These are phyloP conservation scores for Temnothorax rugatulus DNA, from an alignment of 2,888 invertebrate genomes.

Conservation along the genomic window DNA sequence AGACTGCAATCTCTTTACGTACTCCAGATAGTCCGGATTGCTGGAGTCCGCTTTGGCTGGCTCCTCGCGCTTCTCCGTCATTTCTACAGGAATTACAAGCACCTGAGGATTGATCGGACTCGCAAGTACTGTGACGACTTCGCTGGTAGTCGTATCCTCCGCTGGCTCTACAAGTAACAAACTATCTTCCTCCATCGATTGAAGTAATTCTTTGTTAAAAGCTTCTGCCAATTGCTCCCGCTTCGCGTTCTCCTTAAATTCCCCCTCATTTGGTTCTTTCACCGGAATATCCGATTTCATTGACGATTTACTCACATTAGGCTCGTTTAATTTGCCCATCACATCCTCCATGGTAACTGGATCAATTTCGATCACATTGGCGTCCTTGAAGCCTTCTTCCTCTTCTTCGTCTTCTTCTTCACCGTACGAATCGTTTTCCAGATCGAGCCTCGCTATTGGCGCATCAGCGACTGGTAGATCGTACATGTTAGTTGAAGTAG, in stretches of 20 bases:
- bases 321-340: conserved; percentile 75
- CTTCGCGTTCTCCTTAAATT: conserved; percentile 62
- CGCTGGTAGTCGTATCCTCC: conserved; percentile 88
- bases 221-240: conserved; percentile 86
- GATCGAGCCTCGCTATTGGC: conserved; percentile 82
- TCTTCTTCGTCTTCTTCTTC: conserved; percentile 72
- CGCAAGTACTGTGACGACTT: conserved; percentile 87
- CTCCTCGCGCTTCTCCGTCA: conserved; percentile 60
- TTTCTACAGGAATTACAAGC: conserved; percentile 58
- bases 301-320: conserved; percentile 32
- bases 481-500: not conserved
- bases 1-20: conserved; percentile 90
- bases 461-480: conserved; percentile 70
- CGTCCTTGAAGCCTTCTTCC: conserved; percentile 71
- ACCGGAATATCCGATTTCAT: not conserved
- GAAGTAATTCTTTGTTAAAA: conserved; percentile 79
- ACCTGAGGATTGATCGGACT: conserved; percentile 86
- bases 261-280: conserved; percentile 45
- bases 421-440: conserved; percentile 81
- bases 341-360: conserved; percentile 84
- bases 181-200: conserved; percentile 88
- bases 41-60: conserved; percentile 78
- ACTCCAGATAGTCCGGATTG: conserved; percentile 87
- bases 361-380: conserved; percentile 83
- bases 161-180: conserved; percentile 88